Conservation (phyloP, 2,888 invertebrate genomes). For the Tanaodytes sp. region DNA sequence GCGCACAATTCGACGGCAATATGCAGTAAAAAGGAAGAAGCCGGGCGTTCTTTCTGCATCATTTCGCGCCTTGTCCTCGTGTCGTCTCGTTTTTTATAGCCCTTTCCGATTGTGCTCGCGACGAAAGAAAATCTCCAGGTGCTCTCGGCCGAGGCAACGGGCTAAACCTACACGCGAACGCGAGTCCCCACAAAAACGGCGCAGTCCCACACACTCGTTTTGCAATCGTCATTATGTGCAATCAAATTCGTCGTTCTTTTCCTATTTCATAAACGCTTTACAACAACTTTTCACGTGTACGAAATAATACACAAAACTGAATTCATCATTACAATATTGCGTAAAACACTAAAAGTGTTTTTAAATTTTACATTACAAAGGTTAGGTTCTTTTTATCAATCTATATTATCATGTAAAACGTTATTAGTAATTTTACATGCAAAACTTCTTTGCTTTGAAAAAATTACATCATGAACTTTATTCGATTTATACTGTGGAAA, state of each 20-base stretch:
- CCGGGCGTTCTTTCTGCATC: conserved; percentile 52
- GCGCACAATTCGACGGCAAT: conserved; percentile 48
- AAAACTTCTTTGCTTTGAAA: too few species aligned
- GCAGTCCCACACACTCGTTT: conserved; percentile 20
- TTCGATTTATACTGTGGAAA: too few species aligned
- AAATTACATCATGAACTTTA: too few species aligned
- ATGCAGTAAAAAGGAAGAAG: conserved; percentile 52
- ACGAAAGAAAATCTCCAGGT: conserved; percentile 57
- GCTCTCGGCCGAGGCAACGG: conserved; percentile 42
- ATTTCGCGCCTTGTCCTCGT: conserved; percentile 52
- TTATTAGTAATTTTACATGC: too few species aligned
- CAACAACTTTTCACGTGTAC: not conserved
- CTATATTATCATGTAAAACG: too few species aligned
- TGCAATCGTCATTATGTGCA: conserved; percentile 18
- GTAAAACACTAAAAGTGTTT: too few species aligned
- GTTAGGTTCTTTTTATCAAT: too few species aligned
- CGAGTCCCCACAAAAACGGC: conserved; percentile 19
- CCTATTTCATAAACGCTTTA: too few species aligned
- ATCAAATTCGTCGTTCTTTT: too few species aligned
- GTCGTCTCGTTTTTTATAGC: conserved; percentile 52
- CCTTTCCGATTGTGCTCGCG: conserved; percentile 54
- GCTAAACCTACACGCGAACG: conserved; percentile 32
- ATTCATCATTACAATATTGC: too few species aligned
- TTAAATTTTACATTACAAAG: too few species aligned
- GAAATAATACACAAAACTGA: too few species aligned